Percentiles rank a stretch among this genome's conserved stretches.
These are phyloP conservation scores for Odontocolon sp. DNA, from an alignment of 2,888 invertebrate genomes.

Conservation along the genomic window DNA sequence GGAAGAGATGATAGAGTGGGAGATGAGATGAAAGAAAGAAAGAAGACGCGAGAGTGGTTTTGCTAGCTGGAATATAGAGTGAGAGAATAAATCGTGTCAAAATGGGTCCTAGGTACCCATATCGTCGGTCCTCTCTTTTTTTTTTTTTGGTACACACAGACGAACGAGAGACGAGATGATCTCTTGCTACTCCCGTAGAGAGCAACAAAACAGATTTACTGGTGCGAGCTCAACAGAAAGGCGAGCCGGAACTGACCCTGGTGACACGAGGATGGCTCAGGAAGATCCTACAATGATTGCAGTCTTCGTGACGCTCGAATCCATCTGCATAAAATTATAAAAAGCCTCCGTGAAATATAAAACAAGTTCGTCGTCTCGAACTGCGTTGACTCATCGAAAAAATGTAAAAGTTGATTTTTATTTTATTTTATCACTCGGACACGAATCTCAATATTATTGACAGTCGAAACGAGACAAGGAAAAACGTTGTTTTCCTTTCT, in stretches of 20 bases:
- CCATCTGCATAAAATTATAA: conserved; percentile 72
- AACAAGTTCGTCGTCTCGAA: not conserved
- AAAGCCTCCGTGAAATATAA: conserved; percentile 16
- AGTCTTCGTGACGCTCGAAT: conserved; percentile 63
- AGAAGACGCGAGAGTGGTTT: conserved; percentile 43
- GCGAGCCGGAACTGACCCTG: conserved; percentile 65
- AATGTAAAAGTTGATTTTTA: not conserved
- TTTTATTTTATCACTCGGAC: not conserved
- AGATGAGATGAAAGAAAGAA: conserved; percentile 58
- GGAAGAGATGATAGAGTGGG: conserved; percentile 31
- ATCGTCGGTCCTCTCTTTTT: conserved; percentile 48
- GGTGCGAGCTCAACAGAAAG: conserved; percentile 61
- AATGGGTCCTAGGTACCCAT: conserved; percentile 64
- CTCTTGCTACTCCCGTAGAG: conserved; percentile 47
- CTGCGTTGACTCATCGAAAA: not conserved
- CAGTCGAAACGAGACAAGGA: not conserved
- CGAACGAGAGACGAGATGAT: conserved; percentile 65
- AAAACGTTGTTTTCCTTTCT: conserved; percentile 52
- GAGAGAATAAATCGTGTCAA: conserved; percentile 65
- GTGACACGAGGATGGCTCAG: conserved; percentile 64
- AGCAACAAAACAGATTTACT: conserved; percentile 70
- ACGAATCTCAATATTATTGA: conserved; percentile 43
- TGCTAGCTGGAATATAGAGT: conserved; percentile 31
- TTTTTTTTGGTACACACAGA: conserved; percentile 7
- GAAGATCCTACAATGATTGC: not conserved